Percentiles rank a stretch among this genome's conserved stretches.
These are phyloP conservation scores for Leptoteleia sp. DNA, from an alignment of 1,140 invertebrate species.

Conservation along the genomic window DNA sequence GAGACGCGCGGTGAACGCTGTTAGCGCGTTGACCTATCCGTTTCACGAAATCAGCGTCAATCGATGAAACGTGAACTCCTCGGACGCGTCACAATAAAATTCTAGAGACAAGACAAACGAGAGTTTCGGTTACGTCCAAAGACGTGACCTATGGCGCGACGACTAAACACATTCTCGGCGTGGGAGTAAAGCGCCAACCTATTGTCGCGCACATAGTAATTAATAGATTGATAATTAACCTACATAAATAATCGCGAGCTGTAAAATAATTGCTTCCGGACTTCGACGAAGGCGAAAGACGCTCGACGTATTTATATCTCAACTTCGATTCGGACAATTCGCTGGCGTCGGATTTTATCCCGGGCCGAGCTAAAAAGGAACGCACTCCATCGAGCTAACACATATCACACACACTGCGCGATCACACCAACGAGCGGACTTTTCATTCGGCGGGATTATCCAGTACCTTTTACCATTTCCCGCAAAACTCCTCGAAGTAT, in stretches of 20 bases:
- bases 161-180: slow-evolving; percentile 3
- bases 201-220: slow-evolving; percentile 57
- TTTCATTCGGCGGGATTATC: slow-evolving; percentile 8
- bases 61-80: slow-evolving; percentile 33
- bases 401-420: slow-evolving; percentile 39
- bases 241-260: slow-evolving; percentile 60
- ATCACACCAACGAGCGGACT: slow-evolving; percentile 38
- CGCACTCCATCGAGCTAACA: slow-evolving; percentile 50
- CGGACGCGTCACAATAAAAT: slow-evolving; percentile 9
- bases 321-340: slow-evolving; percentile 47
- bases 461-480: no score
- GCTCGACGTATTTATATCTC: slow-evolving; percentile 64
- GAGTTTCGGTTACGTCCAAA: slow-evolving; percentile 20
- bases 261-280: slow-evolving; percentile 62
- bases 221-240: slow-evolving; percentile 61
- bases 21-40: slow-evolving; percentile 29
- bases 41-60: slow-evolving; percentile 10
- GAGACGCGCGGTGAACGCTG: slow-evolving; percentile 68
- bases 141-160: slow-evolving; percentile 8
- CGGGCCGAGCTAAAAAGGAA: slow-evolving; percentile 21
- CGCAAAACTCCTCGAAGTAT: no score
- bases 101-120: slow-evolving; percentile 1
- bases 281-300: slow-evolving; percentile 58
- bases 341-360: slow-evolving; percentile 43
- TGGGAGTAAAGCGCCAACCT: slow-evolving; percentile 6